Evolutionary conservation across 2,113 vertebrate genomes (phyloP).

Genomic region (Otocyon megalotis): DNA sequence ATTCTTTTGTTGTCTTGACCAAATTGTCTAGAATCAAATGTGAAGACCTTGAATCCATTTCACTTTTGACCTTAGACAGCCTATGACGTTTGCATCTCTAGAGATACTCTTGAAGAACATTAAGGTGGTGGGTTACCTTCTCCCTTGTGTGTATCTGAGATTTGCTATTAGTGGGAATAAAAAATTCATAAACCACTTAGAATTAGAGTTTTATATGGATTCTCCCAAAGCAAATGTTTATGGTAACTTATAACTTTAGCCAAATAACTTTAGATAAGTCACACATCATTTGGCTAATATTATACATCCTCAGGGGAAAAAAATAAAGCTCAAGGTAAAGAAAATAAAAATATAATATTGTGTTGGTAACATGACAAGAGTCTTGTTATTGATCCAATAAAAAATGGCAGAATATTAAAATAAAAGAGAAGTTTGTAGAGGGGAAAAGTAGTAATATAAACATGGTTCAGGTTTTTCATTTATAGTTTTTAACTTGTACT

Average conservation of each 20-base stretch:
- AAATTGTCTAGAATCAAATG: background rate
- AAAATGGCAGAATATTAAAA: constrained; percentile 5
- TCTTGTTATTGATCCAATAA: background rate
- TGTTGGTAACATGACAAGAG: background rate
- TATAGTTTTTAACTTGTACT: constrained; percentile 24
- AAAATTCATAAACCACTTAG: constrained; percentile 54
- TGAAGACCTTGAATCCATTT: background rate
- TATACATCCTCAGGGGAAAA: background rate
- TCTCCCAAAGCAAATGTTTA: constrained; percentile 28
- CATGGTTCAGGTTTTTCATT: background rate
- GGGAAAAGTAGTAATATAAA: background rate
- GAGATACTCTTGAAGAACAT: background rate
- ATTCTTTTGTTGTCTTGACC: background rate
- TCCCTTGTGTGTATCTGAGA: background rate
- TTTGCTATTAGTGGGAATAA: constrained; percentile 44
- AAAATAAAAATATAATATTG: background rate
- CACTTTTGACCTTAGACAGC: background rate
- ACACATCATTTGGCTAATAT: background rate
- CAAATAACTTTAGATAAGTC: background rate
- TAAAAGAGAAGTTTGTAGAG: background rate
- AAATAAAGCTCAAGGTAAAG: background rate
- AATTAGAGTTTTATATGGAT: constrained; percentile 35
- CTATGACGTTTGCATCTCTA: background rate
- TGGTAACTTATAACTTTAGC: constrained; percentile 39
- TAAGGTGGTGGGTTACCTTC: background rate